phyloP scores from a whole-genome alignment of 2,113 vertebrate species.

The Ahaetulla prasina region DNA sequence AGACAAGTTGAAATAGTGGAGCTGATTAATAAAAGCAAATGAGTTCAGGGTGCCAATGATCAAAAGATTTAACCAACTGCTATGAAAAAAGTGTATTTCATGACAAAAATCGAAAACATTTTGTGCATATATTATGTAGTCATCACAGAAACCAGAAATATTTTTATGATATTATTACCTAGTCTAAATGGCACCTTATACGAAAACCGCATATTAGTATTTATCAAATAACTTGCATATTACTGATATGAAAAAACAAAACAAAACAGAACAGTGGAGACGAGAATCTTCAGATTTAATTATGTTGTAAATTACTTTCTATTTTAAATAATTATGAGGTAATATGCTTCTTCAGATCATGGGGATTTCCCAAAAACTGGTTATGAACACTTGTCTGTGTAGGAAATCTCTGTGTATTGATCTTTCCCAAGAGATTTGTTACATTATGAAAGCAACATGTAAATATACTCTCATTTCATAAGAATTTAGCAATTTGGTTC shows the following conservation, averaged over 20 bases:
- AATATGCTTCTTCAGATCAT: not conserved
- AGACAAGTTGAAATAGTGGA: not conserved
- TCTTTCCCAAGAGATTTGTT: not conserved
- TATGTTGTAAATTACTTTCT: not conserved
- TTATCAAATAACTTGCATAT: not conserved
- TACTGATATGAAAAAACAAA: not conserved
- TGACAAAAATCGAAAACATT: not conserved
- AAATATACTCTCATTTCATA: not conserved
- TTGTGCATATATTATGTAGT: not conserved
- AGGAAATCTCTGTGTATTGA: not conserved
- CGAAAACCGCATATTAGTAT: not conserved
- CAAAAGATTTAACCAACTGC: not conserved
- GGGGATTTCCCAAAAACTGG: not conserved
- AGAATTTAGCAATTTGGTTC: not conserved
- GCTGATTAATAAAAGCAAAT: not conserved
- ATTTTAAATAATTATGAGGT: not conserved
- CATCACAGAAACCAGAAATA: not conserved
- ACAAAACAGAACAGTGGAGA: not conserved
- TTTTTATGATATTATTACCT: not conserved
- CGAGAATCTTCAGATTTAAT: not conserved
- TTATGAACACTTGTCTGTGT: not conserved
- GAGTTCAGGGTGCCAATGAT: not conserved
- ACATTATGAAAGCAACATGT: not conserved
- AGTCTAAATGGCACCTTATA: not conserved
- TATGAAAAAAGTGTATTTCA: not conserved